Evolutionary conservation across 2,113 vertebrate species (phyloP), one percentile per base, ranked within the genome.

Genomic region (Cavia aperea): DNA sequence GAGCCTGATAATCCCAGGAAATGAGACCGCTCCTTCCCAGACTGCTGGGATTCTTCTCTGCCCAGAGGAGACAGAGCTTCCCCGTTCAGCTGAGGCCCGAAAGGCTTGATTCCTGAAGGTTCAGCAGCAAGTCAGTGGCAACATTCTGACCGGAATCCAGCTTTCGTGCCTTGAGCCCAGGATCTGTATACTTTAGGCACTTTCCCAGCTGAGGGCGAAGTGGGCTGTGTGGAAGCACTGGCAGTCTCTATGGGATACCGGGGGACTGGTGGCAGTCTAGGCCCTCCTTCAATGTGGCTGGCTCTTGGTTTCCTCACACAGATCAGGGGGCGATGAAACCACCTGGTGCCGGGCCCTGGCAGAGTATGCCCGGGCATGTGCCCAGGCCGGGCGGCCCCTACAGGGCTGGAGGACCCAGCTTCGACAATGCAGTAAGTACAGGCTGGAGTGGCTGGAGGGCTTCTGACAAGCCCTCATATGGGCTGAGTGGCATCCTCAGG

Each of bases 311-410:
- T 96, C 11, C 93, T 86, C 96, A 94, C 63, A 86, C 97, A 99
- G 99, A 97, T 99, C 98, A 95, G 98, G 97, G 94, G 96, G 97
- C 81, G 98, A 96, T 72, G 98, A 98, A 84, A 97, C 98, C 62
- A 98, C 97, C 51, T 98, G 99, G 97, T 99, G 99, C 96, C 98
- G 98, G 97, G 98, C 99, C 11, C 97, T 99, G 96, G 98, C 98
- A 0, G 99, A 99, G 95, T 99, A 99, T 49, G 98, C 99, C 93
- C 97, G 99, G 81, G 98, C 98, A 0, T 99, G 99, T 93, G 98
- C 98, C 95, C 99, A 99, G 36, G 98, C 99, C 5, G 99, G 98
- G 94, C 97, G 97, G 88, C 98, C 99, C 0, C 98, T 99, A 65
- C 98, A 98, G 24, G 97, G 96, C 95, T 99, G 99, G 99, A 98